These are phyloP conservation scores for Dolichotis patagonum DNA, from an alignment of 2,113 vertebrate species.

Conservation along the genomic window DNA sequence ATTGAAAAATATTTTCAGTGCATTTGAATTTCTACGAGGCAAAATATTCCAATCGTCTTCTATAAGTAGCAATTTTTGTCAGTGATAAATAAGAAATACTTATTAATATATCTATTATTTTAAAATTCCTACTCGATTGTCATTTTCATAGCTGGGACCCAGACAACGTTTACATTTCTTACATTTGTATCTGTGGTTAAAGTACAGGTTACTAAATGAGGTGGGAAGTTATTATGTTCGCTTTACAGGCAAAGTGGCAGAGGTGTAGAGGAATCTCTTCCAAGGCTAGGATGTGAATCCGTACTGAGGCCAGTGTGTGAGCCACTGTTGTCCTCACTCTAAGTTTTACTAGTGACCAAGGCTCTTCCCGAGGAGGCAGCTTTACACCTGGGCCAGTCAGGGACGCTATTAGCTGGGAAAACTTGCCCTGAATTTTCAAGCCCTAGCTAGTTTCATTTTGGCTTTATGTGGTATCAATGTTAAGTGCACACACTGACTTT, in stretches of 20 bases:
- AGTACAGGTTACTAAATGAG: not conserved
- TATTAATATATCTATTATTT: not conserved
- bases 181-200: not conserved
- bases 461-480: not conserved
- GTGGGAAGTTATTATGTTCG: not conserved
- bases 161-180: not conserved
- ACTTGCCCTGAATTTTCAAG: not conserved
- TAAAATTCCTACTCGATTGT: not conserved
- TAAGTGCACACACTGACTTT: not conserved
- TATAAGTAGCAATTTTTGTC: not conserved
- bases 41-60: not conserved
- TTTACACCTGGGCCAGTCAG: not conserved
- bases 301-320: not conserved
- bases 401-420: not conserved
- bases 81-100: not conserved
- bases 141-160: not conserved
- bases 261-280: not conserved
- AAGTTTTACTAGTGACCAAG: rapidly evolving
- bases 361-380: not conserved
- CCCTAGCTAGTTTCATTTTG: not conserved
- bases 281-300: not conserved
- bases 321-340: not conserved
- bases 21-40: not conserved
- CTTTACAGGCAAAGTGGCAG: not conserved
- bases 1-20: slow-evolving; percentile 4